Evolutionary conservation across 2,888 invertebrate species (phyloP).

Genomic region (Pilophorus perplexus): DNA sequence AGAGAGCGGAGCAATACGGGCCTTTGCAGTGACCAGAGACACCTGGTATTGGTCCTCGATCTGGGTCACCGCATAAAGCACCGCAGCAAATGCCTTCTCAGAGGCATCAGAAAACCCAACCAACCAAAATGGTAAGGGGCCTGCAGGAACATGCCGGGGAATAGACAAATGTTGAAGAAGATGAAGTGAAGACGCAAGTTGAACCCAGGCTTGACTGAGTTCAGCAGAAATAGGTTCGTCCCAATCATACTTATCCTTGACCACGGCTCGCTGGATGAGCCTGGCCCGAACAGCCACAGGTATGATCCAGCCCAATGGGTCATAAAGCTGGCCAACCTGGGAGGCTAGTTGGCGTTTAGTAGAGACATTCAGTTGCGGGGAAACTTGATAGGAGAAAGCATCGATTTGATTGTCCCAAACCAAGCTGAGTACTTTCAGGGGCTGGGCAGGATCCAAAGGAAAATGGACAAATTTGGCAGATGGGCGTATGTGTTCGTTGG

Average conservation of each 20-base stretch:
- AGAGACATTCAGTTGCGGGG: not conserved
- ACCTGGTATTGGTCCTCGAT: no score
- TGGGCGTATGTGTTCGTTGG: not conserved
- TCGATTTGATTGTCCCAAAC: constrained; percentile 4
- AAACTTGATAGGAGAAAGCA: not conserved
- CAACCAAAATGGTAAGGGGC: no score
- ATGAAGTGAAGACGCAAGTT: not conserved
- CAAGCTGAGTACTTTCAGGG: constrained; percentile 7
- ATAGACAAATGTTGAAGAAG: not conserved
- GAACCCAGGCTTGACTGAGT: not conserved
- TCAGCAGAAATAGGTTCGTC: no score
- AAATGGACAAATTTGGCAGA: not conserved
- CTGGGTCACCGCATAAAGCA: no score
- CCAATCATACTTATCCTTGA: no score
- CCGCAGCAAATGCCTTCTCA: no score
- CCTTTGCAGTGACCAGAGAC: no score
- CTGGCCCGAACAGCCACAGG: not conserved
- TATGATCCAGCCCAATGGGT: constrained; percentile 6
- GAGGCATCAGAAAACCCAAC: no score
- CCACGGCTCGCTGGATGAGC: no score
- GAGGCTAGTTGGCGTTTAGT: constrained; percentile 23
- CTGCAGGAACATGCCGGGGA: not conserved
- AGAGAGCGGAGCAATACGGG: no score
- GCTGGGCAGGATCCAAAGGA: not conserved
- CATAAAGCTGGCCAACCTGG: constrained; percentile 17